Percentiles rank a stretch among this genome's conserved stretches.
These are phyloP conservation scores for Hanleya hanleyi DNA, from an alignment of 2,888 invertebrate species.

Conservation along the genomic window DNA sequence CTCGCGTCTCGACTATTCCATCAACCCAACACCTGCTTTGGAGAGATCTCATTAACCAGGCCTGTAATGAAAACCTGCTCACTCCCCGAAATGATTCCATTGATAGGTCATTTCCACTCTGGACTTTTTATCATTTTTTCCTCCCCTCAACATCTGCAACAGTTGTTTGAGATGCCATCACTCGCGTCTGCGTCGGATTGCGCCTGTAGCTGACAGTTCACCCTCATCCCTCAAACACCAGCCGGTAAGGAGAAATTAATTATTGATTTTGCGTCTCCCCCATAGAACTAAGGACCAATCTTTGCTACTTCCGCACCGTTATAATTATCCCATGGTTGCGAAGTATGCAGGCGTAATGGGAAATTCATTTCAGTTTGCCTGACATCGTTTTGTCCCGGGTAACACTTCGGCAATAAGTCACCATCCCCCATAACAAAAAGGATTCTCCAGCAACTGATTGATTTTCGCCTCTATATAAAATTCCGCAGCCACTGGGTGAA, in stretches of 20 bases:
- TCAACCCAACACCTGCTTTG: too few relatives aligned
- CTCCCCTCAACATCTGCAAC: background rate
- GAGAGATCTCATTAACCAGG: too few relatives aligned
- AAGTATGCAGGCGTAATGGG: background rate
- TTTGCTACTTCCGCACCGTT: background rate
- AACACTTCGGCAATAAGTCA: too few relatives aligned
- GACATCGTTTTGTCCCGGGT: background rate
- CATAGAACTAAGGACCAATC: background rate
- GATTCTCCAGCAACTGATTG: too few relatives aligned
- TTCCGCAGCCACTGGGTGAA: too few relatives aligned
- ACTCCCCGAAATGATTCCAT: too few relatives aligned
- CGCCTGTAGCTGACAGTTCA: background rate
- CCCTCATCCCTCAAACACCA: background rate
- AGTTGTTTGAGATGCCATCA: background rate
- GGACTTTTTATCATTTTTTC: background rate
- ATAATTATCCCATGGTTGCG: constrained; percentile 9
- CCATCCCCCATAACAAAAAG: too few relatives aligned
- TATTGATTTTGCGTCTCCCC: background rate
- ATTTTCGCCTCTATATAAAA: too few relatives aligned
- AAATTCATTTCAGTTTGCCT: constrained; percentile 3
- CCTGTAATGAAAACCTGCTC: too few relatives aligned
- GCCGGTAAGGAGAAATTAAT: background rate
- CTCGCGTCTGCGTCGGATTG: background rate
- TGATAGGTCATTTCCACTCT: too few relatives aligned
- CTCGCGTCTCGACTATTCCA: too few relatives aligned